phyloP scores from a whole-genome alignment of 2,888 invertebrate species.

The Sarcophaga caerulescens region DNA sequence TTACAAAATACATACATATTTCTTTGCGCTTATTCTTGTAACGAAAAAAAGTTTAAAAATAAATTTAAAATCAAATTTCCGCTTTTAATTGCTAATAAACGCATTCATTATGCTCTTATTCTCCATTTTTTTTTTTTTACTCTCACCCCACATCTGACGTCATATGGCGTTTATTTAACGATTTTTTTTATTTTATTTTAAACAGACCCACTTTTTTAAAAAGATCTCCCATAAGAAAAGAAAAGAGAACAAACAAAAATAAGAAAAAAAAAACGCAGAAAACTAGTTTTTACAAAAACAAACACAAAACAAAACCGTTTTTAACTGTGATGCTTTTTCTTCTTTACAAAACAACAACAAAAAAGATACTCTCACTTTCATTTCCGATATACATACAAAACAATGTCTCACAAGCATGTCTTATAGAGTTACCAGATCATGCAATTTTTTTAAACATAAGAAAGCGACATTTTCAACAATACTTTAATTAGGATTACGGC shows the following conservation, averaged over 20 bases:
- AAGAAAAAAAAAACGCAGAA: background rate
- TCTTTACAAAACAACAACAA: background rate
- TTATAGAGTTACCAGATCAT: conserved; percentile 27
- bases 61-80: background rate
- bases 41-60: no score
- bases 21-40: no score
- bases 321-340: conserved; percentile 11
- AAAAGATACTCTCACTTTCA: conserved; percentile 69
- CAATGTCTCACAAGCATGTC: background rate
- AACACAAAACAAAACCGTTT: background rate
- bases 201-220: conserved; percentile 10
- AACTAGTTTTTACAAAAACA: conserved; percentile 42
- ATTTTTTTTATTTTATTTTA: background rate
- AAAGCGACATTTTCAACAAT: background rate
- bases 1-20: no score
- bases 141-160: conserved; percentile 40
- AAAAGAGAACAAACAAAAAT: conserved; percentile 17
- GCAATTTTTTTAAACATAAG: no score
- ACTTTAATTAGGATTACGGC: no score
- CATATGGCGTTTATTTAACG: conserved; percentile 38
- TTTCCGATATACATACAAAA: conserved; percentile 60
- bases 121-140: background rate
- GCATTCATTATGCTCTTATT: background rate
- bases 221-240: background rate
- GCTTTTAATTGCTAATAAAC: background rate